Conservation (phyloP, 2,797 vertebrate genomes). For the Leuciscus waleckii region DNA sequence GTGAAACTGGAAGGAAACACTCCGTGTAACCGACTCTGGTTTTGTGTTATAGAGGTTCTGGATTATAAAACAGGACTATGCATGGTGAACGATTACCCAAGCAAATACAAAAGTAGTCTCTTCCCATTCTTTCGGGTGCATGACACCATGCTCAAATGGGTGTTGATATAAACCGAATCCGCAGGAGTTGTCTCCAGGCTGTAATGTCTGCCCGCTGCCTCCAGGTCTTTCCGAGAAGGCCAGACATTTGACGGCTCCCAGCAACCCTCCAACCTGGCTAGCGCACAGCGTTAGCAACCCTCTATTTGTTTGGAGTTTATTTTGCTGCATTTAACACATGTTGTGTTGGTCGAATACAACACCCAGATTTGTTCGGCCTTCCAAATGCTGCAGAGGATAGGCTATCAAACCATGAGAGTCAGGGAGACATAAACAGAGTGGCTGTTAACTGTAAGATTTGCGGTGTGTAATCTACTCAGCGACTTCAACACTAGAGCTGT, state of each 20-base stretch:
- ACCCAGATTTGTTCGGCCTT: conserved; percentile 13
- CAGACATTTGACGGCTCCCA: conserved; percentile 42
- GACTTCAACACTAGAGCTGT: conserved; percentile 21
- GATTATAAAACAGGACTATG: conserved; percentile 34
- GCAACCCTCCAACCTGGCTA: conserved; percentile 41
- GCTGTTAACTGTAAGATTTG: conserved; percentile 43
- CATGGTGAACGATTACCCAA: conserved; percentile 6
- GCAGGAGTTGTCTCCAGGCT: conserved; percentile 31
- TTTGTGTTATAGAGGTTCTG: conserved; percentile 31
- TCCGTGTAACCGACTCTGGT: conserved; percentile 9
- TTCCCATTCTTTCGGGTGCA: conserved; percentile 26
- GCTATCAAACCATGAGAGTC: conserved; percentile 14
- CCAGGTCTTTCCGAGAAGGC: conserved; percentile 23
- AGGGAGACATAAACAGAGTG: conserved; percentile 35
- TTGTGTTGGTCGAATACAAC: conserved; percentile 31
- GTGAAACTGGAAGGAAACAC: conserved; percentile 32
- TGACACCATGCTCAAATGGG: conserved; percentile 28
- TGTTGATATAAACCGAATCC: conserved; percentile 40
- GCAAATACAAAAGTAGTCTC: conserved; percentile 36
- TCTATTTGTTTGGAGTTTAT: conserved; percentile 63
- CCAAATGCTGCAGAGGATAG: not conserved
- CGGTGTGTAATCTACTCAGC: conserved; percentile 19
- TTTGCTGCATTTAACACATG: conserved; percentile 35
- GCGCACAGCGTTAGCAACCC: conserved; percentile 59
- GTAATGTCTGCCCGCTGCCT: conserved; percentile 31